Evolutionary conservation across 2,888 invertebrate genomes (phyloP).

Genomic region (Nycteola revayana): DNA sequence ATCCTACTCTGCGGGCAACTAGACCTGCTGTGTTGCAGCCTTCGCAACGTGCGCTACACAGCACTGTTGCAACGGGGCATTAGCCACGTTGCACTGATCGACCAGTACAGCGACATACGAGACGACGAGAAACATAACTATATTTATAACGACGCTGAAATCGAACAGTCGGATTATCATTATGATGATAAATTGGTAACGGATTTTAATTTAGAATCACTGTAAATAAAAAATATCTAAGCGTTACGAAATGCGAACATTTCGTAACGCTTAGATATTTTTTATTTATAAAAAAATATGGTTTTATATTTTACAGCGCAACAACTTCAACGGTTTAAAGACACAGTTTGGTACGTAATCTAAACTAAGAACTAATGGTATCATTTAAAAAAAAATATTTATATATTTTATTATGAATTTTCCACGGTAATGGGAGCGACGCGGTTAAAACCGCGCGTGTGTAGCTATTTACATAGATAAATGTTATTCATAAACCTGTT

Average conservation of each 20-base stretch:
- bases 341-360: slow-evolving; percentile 44
- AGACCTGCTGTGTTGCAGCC: slow-evolving; percentile 65
- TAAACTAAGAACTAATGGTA: too few relatives aligned
- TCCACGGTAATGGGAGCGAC: background rate
- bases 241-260: too few relatives aligned
- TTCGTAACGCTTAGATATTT: too few relatives aligned
- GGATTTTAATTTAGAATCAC: too few relatives aligned
- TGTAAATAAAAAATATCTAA: too few relatives aligned
- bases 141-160: slow-evolving; percentile 50
- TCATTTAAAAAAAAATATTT: too few relatives aligned
- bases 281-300: too few relatives aligned
- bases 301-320: slow-evolving; percentile 35
- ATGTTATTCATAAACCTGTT: too few relatives aligned
- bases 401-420: too few relatives aligned
- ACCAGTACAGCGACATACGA: slow-evolving; percentile 32
- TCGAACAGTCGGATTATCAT: slow-evolving; percentile 52
- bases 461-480: too few relatives aligned
- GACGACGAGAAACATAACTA: slow-evolving; percentile 57
- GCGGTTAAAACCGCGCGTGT: too few relatives aligned
- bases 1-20: slow-evolving; percentile 70
- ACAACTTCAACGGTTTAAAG: slow-evolving; percentile 23
- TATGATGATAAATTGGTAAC: slow-evolving; percentile 51
- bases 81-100: slow-evolving; percentile 37
- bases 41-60: slow-evolving; percentile 62
- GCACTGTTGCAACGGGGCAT: slow-evolving; percentile 53